Percentiles rank a stretch among this genome's conserved stretches.
Conservation (phyloP, 2,797 vertebrate species). For the Pantherophis vulpinus region DNA sequence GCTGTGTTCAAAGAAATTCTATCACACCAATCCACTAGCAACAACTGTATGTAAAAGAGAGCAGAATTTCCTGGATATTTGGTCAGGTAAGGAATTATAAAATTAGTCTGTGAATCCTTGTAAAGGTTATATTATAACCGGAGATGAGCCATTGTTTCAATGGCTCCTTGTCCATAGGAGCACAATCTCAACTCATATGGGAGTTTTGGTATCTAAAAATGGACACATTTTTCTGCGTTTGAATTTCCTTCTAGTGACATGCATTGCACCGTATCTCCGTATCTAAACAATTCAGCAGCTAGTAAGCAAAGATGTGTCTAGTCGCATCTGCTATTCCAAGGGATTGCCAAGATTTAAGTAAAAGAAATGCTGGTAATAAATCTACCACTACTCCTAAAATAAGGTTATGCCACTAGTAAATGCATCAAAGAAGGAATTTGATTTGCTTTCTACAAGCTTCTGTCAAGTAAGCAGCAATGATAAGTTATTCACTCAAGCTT, state of each 20-base stretch:
- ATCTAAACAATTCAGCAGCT: not conserved
- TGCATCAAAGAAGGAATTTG: slow-evolving; percentile 10
- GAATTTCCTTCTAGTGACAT: not conserved
- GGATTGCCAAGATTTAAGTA: not conserved
- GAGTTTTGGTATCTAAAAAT: not conserved
- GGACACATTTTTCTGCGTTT: not conserved
- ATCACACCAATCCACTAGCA: not conserved
- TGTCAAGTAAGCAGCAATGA: not conserved
- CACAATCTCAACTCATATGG: not conserved
- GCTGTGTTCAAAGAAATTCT: not conserved
- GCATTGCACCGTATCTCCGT: not conserved
- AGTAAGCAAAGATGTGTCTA: not conserved
- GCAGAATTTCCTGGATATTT: not conserved
- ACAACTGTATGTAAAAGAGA: not conserved
- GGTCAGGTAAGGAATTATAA: not conserved
- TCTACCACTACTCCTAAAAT: slow-evolving; percentile 1
- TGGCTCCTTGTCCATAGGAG: not conserved
- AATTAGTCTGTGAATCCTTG: not conserved
- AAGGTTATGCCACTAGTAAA: not conserved
- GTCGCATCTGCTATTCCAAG: not conserved
- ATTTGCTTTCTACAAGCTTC: not conserved
- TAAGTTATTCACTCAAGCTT: not conserved
- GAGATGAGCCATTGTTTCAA: not conserved
- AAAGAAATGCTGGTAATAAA: not conserved
- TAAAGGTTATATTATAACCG: not conserved